Conservation (phyloP, 2,113 vertebrate species). For the Castor canadensis region DNA sequence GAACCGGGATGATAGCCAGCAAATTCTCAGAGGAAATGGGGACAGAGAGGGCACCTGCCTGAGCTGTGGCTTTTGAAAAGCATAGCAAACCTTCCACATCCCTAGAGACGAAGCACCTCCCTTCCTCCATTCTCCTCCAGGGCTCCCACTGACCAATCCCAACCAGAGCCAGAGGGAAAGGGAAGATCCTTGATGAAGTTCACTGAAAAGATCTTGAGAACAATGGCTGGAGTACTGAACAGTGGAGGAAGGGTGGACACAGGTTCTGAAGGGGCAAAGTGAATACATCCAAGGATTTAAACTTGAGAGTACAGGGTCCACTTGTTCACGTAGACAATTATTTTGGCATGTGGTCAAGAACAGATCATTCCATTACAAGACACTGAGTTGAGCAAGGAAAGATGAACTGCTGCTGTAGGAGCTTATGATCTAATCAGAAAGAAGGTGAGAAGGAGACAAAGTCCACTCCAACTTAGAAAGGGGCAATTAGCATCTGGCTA, state of each 20-base stretch:
- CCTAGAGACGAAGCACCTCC: accelerated
- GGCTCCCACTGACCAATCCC: not conserved
- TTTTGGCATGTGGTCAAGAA: not conserved
- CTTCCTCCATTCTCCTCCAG: not conserved
- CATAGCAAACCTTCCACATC: not conserved
- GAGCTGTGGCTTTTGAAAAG: not conserved
- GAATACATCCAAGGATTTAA: not conserved
- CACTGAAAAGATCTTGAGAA: accelerated
- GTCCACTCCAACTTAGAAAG: not conserved
- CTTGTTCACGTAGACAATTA: not conserved
- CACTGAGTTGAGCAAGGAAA: not conserved
- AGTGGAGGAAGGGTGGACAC: too few relatives aligned
- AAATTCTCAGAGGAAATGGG: accelerated
- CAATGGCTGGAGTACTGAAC: not conserved
- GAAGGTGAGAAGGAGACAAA: not conserved
- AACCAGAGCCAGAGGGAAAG: not conserved
- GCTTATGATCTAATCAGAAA: not conserved
- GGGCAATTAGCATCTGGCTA: too few relatives aligned
- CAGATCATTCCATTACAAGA: not conserved
- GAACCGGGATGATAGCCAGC: not conserved
- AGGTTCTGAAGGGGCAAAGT: not conserved
- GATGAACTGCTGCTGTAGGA: accelerated
- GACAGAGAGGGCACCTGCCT: not conserved
- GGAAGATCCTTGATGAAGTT: not conserved
- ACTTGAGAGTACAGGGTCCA: not conserved